These are phyloP conservation scores for Clarias laeviceps DNA, from an alignment of 2,797 vertebrate genomes.

Conservation along the genomic window DNA sequence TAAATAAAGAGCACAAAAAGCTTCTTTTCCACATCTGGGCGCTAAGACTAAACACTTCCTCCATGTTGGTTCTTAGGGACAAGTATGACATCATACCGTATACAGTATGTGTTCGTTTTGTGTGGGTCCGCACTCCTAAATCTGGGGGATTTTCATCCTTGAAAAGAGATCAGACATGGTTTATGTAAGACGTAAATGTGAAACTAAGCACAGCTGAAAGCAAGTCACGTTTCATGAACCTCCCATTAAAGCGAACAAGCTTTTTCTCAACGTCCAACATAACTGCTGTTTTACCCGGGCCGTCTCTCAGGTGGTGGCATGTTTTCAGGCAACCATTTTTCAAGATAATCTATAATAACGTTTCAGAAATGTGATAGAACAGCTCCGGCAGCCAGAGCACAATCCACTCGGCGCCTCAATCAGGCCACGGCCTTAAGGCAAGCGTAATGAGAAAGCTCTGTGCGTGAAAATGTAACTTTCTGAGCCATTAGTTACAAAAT, in stretches of 20 bases:
- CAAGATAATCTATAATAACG: not conserved
- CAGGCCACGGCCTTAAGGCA: constrained; percentile 7
- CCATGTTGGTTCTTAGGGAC: not conserved
- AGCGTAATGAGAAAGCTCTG: constrained; percentile 3
- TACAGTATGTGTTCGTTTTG: not conserved
- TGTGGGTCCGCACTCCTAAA: not conserved
- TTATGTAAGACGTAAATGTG: not conserved
- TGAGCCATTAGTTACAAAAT: constrained; percentile 2
- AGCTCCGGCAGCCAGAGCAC: not conserved
- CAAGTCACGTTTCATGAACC: not conserved
- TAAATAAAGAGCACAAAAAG: not conserved
- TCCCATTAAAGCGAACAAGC: not conserved
- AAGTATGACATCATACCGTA: not conserved
- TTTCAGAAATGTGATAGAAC: not conserved
- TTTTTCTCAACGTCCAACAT: not conserved
- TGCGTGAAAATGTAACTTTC: constrained; percentile 22
- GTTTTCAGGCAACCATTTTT: not conserved
- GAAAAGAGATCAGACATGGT: constrained; percentile 1
- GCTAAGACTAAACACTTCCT: not conserved
- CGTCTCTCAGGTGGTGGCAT: not conserved
- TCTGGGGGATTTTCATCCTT: not conserved
- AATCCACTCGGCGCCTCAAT: not conserved
- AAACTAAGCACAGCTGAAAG: not conserved
- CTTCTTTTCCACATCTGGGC: not conserved
- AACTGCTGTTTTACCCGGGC: not conserved